Evolutionary conservation across 2,797 vertebrate genomes (phyloP), one percentile per base, ranked within the genome.

Genomic region (Etheostoma nigrum): DNA sequence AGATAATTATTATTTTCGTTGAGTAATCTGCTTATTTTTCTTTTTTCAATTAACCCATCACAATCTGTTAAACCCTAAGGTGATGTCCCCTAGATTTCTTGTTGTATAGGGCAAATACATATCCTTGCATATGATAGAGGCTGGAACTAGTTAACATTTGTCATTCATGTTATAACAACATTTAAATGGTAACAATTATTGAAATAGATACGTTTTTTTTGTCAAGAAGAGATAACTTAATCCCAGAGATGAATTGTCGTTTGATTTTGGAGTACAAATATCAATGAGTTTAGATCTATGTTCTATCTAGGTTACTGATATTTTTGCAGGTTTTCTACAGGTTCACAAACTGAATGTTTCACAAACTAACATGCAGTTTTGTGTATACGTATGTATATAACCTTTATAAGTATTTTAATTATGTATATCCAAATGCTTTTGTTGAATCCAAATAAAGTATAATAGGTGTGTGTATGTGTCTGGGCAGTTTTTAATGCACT

Each of bases 401-500:
- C 33, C 1, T 59, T 2, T 30, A 27, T 55, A 51, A 54, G 51
- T 67, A 63, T 67, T 21, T 55, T 1, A 71, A 64, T 72, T 23
- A 18, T 19, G 5, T 36, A 30, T 52, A n/a, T 5, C 27, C 40
- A 2, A 18, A 58, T 63, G 53, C 4, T 51, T 55, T 27, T 53
- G 3, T 40, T 40, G 15, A 21, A 53, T 49, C 61, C 10, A 51
- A 19, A 44, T 44, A 8, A 21, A 54, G 45, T 42, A 25, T 4
- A 15, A 8, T 6, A 14, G 49, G 27, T 58, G 6, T 54, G 10
- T 45, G n/a, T 49, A 21, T 42, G n/a, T 72, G 7, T 67, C 9
- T 52, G 15, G 13, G 16, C 13, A 30, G 8, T 53, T 19, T 44
- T 72, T 58, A 47, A 74, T 78, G 21, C 68, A 71, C 81, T 79